Evolutionary conservation across 2,888 invertebrate genomes (phyloP).

Genomic region (Acleris holmiana): DNA sequence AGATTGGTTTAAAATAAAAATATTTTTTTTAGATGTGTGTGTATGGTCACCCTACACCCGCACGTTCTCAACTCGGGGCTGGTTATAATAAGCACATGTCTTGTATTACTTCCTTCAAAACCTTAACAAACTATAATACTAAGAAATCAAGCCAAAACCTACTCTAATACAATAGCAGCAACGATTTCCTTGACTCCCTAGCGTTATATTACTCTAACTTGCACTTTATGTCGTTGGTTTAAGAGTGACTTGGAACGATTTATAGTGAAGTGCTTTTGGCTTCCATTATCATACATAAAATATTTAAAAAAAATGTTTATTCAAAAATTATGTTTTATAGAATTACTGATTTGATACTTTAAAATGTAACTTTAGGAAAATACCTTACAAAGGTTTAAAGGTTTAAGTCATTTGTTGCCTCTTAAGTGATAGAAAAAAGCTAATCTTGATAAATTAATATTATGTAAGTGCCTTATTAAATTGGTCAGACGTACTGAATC

Average conservation of each 20-base stretch:
- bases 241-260: constrained; percentile 27
- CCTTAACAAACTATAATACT: constrained; percentile 40
- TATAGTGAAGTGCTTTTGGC: constrained; percentile 3
- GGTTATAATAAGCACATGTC: constrained; percentile 67
- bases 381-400: too few species aligned
- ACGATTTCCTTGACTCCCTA: constrained; percentile 45
- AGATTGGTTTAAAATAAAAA: neutral
- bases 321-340: neutral
- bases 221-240: constrained; percentile 35
- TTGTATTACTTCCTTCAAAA: constrained; percentile 67
- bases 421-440: neutral
- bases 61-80: constrained; percentile 58
- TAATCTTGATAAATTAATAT: too few species aligned
- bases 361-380: too few species aligned
- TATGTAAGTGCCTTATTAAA: too few species aligned
- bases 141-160: constrained; percentile 42
- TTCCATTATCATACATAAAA: neutral
- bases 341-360: too few species aligned
- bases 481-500: too few species aligned
- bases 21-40: constrained; percentile 1
- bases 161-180: constrained; percentile 48
- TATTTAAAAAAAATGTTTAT: neutral
- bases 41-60: constrained; percentile 54
- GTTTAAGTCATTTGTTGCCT: neutral
- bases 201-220: constrained; percentile 18